Percentiles rank a stretch among this genome's conserved stretches.
Conservation (phyloP, 2,113 vertebrate genomes). For the Glareola pratincola region DNA sequence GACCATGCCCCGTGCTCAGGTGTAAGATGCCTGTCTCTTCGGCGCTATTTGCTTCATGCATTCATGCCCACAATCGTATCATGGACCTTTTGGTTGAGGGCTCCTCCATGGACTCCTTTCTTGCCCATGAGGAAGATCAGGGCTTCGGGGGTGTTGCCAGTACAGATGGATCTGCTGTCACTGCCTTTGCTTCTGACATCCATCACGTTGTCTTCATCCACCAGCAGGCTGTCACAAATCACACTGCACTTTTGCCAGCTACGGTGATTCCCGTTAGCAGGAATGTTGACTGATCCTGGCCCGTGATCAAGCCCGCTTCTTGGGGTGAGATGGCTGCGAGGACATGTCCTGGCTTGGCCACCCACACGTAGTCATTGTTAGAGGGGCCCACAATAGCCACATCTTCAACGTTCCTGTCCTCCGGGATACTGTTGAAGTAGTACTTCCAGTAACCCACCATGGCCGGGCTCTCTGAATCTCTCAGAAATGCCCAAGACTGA, state of each 20-base stretch:
- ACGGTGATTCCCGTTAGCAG: slow-evolving; percentile 29
- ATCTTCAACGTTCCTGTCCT: slow-evolving; percentile 63
- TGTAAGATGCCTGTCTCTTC: background rate
- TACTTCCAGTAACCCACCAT: slow-evolving; percentile 63
- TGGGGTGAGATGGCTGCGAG: slow-evolving; percentile 47
- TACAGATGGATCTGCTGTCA: slow-evolving; percentile 49
- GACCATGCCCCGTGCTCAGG: background rate
- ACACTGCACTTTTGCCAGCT: slow-evolving; percentile 59
- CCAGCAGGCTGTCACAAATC: slow-evolving; percentile 58
- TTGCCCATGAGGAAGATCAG: slow-evolving; percentile 66
- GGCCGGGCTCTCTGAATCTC: background rate
- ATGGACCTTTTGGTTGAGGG: slow-evolving; percentile 64
- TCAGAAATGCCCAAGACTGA: background rate
- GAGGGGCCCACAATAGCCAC: slow-evolving; percentile 45
- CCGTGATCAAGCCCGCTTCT: slow-evolving; percentile 60
- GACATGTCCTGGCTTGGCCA: slow-evolving; percentile 57
- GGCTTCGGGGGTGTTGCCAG: slow-evolving; percentile 34
- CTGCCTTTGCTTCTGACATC: slow-evolving; percentile 57
- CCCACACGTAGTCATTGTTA: slow-evolving; percentile 34
- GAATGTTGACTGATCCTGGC: slow-evolving; percentile 34
- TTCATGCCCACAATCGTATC: slow-evolving; percentile 47
- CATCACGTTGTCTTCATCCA: slow-evolving; percentile 27
- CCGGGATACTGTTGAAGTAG: slow-evolving; percentile 53
- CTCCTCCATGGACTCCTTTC: slow-evolving; percentile 55
- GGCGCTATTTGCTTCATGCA: slow-evolving; percentile 1